Percentiles rank a stretch among this genome's conserved stretches.
Evolutionary conservation across 2,888 invertebrate species (phyloP).

Genomic region (Lochmaea crataegi): DNA sequence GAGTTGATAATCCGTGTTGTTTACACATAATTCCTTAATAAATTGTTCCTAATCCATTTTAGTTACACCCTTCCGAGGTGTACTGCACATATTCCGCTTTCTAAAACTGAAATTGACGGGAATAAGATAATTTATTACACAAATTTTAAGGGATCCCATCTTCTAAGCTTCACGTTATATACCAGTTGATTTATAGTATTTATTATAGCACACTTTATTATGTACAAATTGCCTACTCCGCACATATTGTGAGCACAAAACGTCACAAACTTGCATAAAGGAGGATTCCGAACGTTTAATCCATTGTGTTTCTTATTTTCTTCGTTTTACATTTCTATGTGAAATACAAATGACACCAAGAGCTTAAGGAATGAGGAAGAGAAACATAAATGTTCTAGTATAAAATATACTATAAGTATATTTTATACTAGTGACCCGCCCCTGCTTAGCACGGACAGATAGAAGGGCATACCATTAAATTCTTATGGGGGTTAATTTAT

Average conservation of each 20-base stretch:
- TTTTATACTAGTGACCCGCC: too few relatives aligned
- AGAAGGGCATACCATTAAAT: too few relatives aligned
- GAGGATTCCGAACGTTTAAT: not conserved
- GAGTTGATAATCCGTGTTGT: not conserved
- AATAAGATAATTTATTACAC: conserved; percentile 29
- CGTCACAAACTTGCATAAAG: not conserved
- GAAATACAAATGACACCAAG: not conserved
- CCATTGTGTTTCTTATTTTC: not conserved
- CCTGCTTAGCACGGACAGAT: too few relatives aligned
- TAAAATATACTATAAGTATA: too few relatives aligned
- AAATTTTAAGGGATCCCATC: conserved; percentile 28
- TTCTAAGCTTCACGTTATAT: conserved; percentile 28
- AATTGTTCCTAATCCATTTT: not conserved
- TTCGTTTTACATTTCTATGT: not conserved
- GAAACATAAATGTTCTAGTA: too few relatives aligned
- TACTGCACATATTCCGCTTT: conserved; percentile 15
- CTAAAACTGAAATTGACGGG: conserved; percentile 31
- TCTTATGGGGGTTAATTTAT: too few relatives aligned
- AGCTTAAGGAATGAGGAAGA: too few relatives aligned
- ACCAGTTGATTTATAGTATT: conserved; percentile 37
- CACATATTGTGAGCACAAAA: not conserved
- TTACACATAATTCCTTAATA: too few relatives aligned
- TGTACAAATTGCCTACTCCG: conserved; percentile 32
- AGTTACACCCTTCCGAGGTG: not conserved
- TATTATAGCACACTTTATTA: conserved; percentile 36